These are phyloP conservation scores for Vimba vimba DNA, from an alignment of 2,113 vertebrate species.

Conservation along the genomic window DNA sequence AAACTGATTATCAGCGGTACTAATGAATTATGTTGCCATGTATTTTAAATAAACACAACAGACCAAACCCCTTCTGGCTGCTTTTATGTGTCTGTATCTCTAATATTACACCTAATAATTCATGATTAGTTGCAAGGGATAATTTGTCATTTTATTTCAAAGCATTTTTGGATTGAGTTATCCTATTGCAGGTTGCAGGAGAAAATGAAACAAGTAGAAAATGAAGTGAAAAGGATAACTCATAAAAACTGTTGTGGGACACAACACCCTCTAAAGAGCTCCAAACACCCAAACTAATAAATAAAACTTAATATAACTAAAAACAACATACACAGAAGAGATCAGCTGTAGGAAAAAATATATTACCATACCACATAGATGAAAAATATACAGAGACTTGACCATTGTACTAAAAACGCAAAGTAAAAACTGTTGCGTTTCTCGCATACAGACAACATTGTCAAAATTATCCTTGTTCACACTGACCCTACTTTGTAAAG, in stretches of 20 bases:
- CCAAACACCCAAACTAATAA: neutral
- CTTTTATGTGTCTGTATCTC: neutral
- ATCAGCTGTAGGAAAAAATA: neutral
- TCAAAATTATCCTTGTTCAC: no score
- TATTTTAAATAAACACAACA: slow-evolving; percentile 58
- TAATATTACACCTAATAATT: neutral
- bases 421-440: no score
- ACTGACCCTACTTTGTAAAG: no score
- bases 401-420: no score
- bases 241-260: neutral
- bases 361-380: neutral
- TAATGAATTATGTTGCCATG: slow-evolving; percentile 53
- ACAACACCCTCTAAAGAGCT: neutral
- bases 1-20: slow-evolving; percentile 23
- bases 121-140: neutral
- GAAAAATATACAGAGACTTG: neutral
- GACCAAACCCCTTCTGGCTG: slow-evolving; percentile 21
- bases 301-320: neutral
- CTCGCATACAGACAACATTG: no score
- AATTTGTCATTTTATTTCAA: neutral
- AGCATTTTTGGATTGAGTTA: neutral
- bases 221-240: neutral
- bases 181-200: neutral
- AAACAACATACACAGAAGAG: neutral
- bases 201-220: neutral